Conservation (phyloP, 2,113 vertebrate species). For the Catharus bicknelli region DNA sequence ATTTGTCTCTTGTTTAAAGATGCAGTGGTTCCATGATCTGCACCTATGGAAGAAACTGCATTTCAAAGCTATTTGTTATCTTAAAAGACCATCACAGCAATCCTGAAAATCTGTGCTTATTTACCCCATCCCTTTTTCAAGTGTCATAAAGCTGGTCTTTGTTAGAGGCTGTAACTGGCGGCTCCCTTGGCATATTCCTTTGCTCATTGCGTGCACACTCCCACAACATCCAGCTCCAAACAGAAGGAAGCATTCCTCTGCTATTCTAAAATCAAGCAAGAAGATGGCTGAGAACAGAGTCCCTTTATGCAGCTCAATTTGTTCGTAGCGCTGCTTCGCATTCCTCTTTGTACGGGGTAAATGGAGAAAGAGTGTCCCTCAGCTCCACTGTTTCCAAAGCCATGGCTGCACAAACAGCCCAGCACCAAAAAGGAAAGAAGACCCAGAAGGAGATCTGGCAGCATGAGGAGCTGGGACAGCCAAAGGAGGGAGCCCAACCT, state of each 20-base stretch:
- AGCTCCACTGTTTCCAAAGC: not conserved
- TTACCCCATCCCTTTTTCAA: not conserved
- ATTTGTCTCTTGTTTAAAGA: not conserved
- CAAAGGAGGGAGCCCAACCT: not conserved
- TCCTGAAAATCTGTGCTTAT: not conserved
- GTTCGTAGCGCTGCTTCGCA: not conserved
- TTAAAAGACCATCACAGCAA: not conserved
- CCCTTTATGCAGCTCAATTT: conserved; percentile 31
- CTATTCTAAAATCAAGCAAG: not conserved
- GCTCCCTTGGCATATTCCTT: not conserved
- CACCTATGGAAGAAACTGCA: not conserved
- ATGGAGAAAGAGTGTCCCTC: not conserved
- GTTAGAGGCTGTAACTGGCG: not conserved
- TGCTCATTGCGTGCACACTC: not conserved
- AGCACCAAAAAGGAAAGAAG: not conserved
- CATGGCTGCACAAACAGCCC: not conserved
- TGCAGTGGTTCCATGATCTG: not conserved
- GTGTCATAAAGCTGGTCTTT: conserved; percentile 32
- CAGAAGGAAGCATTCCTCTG: conserved; percentile 21
- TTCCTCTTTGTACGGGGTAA: not conserved
- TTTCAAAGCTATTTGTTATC: not conserved
- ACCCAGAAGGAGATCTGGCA: not conserved
- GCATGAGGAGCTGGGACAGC: not conserved
- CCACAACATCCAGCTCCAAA: conserved; percentile 20
- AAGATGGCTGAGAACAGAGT: not conserved